Evolutionary conservation across 2,888 invertebrate species (phyloP).

Genomic region (Scaptomyza reducta): DNA sequence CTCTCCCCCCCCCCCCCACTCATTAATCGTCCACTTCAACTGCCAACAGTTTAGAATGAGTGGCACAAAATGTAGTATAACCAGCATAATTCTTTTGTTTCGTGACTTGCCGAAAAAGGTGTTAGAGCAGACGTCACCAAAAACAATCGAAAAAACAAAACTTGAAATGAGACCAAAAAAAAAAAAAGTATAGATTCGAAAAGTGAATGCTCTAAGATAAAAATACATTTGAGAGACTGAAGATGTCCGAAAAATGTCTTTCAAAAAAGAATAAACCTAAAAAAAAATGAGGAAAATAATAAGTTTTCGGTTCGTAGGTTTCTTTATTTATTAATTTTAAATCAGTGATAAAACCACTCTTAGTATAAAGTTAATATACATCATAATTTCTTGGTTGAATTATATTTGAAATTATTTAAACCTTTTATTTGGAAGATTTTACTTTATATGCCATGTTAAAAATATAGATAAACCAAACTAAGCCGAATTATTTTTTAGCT

Average conservation of each 20-base stretch:
- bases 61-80: slow-evolving; percentile 17
- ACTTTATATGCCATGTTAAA: not conserved
- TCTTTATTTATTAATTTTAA: no score
- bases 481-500: slow-evolving; percentile 6
- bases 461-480: slow-evolving; percentile 8
- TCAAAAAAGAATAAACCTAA: not conserved
- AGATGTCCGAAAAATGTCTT: not conserved
- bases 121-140: slow-evolving; percentile 60
- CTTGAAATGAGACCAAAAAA: slow-evolving; percentile 10
- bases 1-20: not conserved
- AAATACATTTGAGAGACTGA: slow-evolving; percentile 5
- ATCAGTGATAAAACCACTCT: no score
- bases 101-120: slow-evolving; percentile 67
- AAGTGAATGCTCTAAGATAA: slow-evolving; percentile 19
- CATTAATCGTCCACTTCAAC: slow-evolving; percentile 17
- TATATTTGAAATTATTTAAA: not conserved
- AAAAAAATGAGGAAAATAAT: no score
- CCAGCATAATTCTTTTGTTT: slow-evolving; percentile 60
- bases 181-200: slow-evolving; percentile 6
- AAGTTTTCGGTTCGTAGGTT: no score
- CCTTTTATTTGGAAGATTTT: no score
- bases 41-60: slow-evolving; percentile 38
- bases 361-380: no score
- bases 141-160: slow-evolving; percentile 11
- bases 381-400: not conserved